These are phyloP conservation scores for Gadus macrocephalus DNA, from an alignment of 2,113 vertebrate genomes.

Conservation along the genomic window DNA sequence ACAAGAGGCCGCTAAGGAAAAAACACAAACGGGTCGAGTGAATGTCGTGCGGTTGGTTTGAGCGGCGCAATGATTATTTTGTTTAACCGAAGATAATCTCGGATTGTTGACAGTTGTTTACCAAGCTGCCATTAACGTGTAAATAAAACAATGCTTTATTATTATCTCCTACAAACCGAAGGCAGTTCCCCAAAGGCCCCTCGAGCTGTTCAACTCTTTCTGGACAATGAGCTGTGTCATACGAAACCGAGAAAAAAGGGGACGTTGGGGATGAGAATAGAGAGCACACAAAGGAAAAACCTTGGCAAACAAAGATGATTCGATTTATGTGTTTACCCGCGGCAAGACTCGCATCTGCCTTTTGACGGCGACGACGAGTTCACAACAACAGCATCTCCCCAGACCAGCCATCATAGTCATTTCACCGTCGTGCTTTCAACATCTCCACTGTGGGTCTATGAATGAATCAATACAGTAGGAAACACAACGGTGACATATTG, in stretches of 20 bases:
- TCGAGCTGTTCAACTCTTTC: not conserved
- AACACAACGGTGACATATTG: not conserved
- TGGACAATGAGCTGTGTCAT: not conserved
- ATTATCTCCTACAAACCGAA: not conserved
- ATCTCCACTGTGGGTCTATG: not conserved
- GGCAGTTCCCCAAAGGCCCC: not conserved
- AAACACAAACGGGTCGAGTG: too few relatives aligned
- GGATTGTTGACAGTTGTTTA: too few relatives aligned
- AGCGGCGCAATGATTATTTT: too few relatives aligned
- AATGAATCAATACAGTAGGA: not conserved
- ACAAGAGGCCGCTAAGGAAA: too few relatives aligned
- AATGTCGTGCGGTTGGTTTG: too few relatives aligned
- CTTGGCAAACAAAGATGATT: not conserved
- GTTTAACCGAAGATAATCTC: too few relatives aligned
- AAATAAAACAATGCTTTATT: too few relatives aligned
- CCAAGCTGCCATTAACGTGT: too few relatives aligned
- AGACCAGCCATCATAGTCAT: not conserved
- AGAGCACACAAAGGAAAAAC: not conserved
- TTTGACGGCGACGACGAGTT: not conserved
- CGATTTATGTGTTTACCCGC: not conserved
- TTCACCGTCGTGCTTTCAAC: conserved; percentile 2
- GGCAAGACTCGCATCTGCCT: not conserved
- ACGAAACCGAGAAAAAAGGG: not conserved
- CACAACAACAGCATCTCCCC: not conserved
- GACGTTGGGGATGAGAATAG: too few relatives aligned